phyloP scores from a whole-genome alignment of 2,797 vertebrate genomes.

The Pseudochromis fuscus region DNA sequence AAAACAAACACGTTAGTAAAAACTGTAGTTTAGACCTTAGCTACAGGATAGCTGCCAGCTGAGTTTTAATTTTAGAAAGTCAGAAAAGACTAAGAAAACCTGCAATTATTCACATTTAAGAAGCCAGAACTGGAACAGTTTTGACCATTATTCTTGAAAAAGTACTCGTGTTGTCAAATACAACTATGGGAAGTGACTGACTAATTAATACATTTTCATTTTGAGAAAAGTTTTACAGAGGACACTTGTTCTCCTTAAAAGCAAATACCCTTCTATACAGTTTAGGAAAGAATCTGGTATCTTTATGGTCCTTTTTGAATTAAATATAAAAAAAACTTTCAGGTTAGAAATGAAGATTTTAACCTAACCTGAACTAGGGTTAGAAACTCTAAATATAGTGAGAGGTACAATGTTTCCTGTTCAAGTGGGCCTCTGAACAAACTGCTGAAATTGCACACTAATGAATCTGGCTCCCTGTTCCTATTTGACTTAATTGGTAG shows the following conservation, averaged over 20 bases:
- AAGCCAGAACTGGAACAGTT: background rate
- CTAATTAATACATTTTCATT: background rate
- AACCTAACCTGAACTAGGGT: too few relatives aligned
- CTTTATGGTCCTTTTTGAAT: background rate
- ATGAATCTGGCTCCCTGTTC: constrained; percentile 37
- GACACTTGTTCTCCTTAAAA: background rate
- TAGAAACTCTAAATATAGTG: background rate
- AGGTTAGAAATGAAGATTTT: too few relatives aligned
- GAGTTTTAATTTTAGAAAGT: background rate
- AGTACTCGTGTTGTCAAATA: background rate
- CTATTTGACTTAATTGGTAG: constrained; percentile 59
- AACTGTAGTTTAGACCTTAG: background rate
- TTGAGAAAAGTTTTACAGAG: background rate
- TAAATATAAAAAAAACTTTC: background rate
- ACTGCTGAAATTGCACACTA: constrained; percentile 26
- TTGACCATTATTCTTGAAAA: background rate
- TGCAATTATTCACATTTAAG: background rate
- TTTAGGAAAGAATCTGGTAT: background rate
- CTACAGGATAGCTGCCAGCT: background rate
- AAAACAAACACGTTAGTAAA: background rate
- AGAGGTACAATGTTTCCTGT: constrained; percentile 7
- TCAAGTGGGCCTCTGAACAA: background rate
- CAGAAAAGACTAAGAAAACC: background rate
- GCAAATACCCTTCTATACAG: background rate
- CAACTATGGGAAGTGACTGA: background rate